Conservation (phyloP, 1,140 invertebrate genomes). For the Platorchestia sp. region DNA sequence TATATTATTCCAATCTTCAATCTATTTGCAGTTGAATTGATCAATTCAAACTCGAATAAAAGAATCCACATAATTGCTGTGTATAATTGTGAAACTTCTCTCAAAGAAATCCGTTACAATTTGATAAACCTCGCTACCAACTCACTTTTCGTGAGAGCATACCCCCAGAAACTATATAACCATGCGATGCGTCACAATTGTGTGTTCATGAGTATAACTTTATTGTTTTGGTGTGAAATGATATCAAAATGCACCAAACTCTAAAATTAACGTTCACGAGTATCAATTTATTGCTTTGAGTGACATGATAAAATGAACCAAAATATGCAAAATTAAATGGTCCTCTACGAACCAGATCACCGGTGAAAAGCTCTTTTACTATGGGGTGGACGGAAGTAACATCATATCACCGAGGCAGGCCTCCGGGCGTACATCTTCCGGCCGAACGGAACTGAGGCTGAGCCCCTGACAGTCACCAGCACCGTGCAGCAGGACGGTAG, state of each 20-base stretch:
- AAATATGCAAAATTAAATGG: background rate
- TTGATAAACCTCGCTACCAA: no score
- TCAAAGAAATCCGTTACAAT: no score
- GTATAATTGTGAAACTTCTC: no score
- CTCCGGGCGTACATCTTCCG: conserved; percentile 72
- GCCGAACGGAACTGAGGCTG: conserved; percentile 24
- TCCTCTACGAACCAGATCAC: conserved; percentile 65
- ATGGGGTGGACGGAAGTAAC: conserved; percentile 68
- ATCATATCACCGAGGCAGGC: conserved; percentile 60
- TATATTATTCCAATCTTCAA: background rate
- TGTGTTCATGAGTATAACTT: no score
- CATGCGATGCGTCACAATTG: no score
- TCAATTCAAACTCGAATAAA: no score
- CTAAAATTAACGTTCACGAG: no score
- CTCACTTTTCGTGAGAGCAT: background rate
- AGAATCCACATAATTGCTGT: no score
- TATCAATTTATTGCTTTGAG: no score
- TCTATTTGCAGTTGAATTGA: background rate
- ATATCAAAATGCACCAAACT: no score
- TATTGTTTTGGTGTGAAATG: no score
- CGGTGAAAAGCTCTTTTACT: conserved; percentile 73
- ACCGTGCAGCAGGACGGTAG: background rate
- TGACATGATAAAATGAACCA: no score
- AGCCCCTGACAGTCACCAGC: background rate
- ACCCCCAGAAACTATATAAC: background rate